phyloP scores from a whole-genome alignment of 1,140 invertebrate genomes.

The Vanessa atalanta region DNA sequence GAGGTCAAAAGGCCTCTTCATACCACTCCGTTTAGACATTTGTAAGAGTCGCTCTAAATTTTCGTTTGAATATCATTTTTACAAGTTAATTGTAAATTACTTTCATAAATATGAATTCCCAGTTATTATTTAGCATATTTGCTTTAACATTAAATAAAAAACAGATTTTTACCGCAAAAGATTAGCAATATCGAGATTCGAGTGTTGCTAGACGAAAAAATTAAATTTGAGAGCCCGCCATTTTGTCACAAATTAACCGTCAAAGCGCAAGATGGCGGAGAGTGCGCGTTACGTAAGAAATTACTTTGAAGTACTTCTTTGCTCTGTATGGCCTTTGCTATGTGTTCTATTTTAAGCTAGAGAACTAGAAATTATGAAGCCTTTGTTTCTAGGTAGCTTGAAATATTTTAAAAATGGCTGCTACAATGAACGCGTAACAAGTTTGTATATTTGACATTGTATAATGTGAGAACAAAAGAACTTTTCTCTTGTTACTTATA shows the following conservation, averaged over 20 bases:
- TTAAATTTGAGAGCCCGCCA: conserved; percentile 17
- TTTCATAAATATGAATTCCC: not conserved
- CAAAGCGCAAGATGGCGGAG: conserved; percentile 30
- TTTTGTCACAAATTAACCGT: conserved; percentile 34
- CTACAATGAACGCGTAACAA: too few relatives aligned
- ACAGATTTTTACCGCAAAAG: too few relatives aligned
- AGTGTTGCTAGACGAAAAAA: not conserved
- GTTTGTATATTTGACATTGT: not conserved
- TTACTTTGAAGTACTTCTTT: conserved; percentile 34
- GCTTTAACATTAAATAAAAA: not conserved
- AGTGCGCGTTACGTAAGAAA: conserved; percentile 33
- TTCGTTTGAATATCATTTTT: conserved; percentile 4
- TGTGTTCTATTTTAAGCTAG: conserved; percentile 20
- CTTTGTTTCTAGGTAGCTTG: conserved; percentile 10
- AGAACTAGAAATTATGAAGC: conserved; percentile 22
- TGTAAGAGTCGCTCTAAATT: conserved; percentile 1
- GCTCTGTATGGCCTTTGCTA: conserved; percentile 15
- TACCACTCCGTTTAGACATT: conserved; percentile 13
- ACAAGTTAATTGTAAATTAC: conserved; percentile 8
- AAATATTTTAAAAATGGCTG: not conserved
- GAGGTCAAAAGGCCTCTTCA: conserved; percentile 6
- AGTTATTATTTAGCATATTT: not conserved
- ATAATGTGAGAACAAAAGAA: too few relatives aligned
- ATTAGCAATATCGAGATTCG: too few relatives aligned
- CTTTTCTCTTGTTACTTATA: too few relatives aligned